phyloP scores from a whole-genome alignment of 2,797 vertebrate species.

The Phoebastria nigripes region DNA sequence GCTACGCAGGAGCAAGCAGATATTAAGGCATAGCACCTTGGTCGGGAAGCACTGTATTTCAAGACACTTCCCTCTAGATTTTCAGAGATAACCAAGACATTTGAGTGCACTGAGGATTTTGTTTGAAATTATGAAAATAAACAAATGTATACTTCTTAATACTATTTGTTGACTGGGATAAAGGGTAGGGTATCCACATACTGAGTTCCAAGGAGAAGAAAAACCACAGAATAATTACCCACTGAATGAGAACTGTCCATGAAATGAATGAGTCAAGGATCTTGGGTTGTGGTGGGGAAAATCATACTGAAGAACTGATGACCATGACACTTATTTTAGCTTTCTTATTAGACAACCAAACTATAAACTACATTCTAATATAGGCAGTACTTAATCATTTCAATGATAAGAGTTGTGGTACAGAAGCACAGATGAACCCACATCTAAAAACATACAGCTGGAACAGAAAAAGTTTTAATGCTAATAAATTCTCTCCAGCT shows the following conservation, averaged over 20 bases:
- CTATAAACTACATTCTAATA: not conserved
- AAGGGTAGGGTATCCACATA: not conserved
- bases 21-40: not conserved
- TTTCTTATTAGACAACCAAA: not conserved
- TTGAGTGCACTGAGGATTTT: not conserved
- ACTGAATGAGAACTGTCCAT: not conserved
- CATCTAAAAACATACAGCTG: not conserved
- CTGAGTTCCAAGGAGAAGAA: not conserved
- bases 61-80: not conserved
- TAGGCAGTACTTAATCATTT: not conserved
- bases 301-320: not conserved
- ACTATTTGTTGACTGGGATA: not conserved
- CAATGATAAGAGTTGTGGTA: not conserved
- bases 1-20: not conserved
- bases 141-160: not conserved
- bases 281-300: not conserved
- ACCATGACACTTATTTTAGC: not conserved
- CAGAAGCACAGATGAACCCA: not conserved
- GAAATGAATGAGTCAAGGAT: not conserved
- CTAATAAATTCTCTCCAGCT: not conserved
- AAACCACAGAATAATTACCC: not conserved
- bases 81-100: not conserved
- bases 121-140: not conserved
- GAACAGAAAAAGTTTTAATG: not conserved
- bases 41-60: not conserved